Base-by-base conservation (phyloP, 2,888 invertebrate genomes). In the Cancer borealis region DNA sequence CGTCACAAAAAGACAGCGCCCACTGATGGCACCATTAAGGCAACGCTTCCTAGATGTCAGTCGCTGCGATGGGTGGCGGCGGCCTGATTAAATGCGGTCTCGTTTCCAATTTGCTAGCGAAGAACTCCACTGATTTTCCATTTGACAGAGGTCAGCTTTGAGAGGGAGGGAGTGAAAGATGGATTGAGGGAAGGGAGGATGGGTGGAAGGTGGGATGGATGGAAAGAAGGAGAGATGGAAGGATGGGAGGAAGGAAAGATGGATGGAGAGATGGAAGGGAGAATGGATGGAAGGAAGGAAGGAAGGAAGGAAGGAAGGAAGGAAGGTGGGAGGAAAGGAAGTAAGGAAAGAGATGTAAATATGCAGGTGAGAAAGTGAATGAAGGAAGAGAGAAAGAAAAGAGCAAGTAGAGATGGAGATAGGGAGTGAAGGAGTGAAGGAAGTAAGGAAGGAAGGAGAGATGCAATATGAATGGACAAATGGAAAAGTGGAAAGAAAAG, bases 11-110 rank as follows among this genome's bases (percentile, higher is more conserved):
- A 79, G 26, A 10, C 79, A 21, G 14, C 79, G 30, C 79, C 79
- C 79, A 30, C 14, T 79, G 79, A 79, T 79, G 79, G 79, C 79
- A 79, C 79, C 79, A 79, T 79, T 79, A 79, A 79, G 79, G 79
- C 14, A 30, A 79, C 79, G 79, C 79, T 30, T 30, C 79, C 66
- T 3, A 79, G 79, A 30, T 79, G 79, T 79, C 79, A 79, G 30
- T 1, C 79, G 79, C 66, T 3, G 73, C 79, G 79, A 30, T 30
- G 79, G 79, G 30, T 8, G 79, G 79, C 30, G 26, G 79, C 14
- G 26, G 26, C 79, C 30, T 79, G 79, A 79, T 79, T 79, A 79
- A 79, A 79, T 79, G 79, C 3, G 21, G 79, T 79, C 79, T 79
- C 79, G 79, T 79, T 79, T 79, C 79, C 79, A 79, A 79, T 79